phyloP scores from a whole-genome alignment of 2,113 vertebrate genomes.

The Smithornis capensis region DNA sequence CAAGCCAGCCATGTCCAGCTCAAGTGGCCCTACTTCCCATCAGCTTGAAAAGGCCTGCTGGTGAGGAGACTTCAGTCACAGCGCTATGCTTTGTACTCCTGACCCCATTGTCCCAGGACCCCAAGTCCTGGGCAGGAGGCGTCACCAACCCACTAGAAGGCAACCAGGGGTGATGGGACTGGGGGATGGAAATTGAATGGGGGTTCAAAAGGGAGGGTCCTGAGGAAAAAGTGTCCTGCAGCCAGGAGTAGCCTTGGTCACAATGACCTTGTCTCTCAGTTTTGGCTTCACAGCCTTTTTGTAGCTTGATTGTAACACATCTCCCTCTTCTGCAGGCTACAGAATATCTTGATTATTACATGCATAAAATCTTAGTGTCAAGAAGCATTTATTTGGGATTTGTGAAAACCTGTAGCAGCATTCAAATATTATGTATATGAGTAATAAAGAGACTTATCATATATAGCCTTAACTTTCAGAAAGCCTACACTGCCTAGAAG shows the following conservation, averaged over 20 bases:
- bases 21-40: slow-evolving; percentile 84
- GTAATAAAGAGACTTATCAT: not conserved
- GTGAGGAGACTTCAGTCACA: slow-evolving; percentile 79
- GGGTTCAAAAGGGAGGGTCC: too few species aligned
- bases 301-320: not conserved
- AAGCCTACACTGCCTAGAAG: not conserved
- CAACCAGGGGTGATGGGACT: not conserved
- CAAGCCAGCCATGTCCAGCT: slow-evolving; percentile 91
- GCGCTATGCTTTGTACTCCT: slow-evolving; percentile 82
- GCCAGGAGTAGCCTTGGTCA: not conserved
- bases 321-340: not conserved
- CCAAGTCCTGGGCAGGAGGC: slow-evolving; percentile 70
- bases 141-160: slow-evolving; percentile 35
- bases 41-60: slow-evolving; percentile 79
- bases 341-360: not conserved
- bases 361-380: not conserved
- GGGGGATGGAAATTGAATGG: not conserved
- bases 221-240: not conserved
- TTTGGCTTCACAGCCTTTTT: not conserved
- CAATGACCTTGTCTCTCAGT: not conserved
- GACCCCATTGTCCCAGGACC: slow-evolving; percentile 77
- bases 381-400: not conserved
- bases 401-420: not conserved
- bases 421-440: not conserved
- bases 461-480: not conserved